A percentile compares a stretch with the other conserved stretches of the same genome.
Evolutionary conservation across 2,888 invertebrate genomes (phyloP).

Genomic region (Mythimna lalbum): DNA sequence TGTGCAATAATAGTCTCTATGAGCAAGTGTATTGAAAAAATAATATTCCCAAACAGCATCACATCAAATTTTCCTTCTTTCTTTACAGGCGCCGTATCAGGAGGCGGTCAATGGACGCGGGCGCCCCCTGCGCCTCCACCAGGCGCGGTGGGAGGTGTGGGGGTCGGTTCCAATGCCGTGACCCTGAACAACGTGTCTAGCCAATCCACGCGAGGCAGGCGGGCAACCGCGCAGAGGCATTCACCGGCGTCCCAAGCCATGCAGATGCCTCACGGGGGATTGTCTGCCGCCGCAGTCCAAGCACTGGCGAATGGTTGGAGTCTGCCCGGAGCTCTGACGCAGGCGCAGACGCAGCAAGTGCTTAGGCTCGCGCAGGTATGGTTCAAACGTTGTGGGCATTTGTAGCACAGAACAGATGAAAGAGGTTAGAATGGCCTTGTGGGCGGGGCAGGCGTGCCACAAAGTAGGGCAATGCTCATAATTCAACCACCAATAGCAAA

Average conservation of each 20-base stretch:
- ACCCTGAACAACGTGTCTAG: slow-evolving; percentile 71
- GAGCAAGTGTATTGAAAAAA: too few species aligned
- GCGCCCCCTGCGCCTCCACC: slow-evolving; percentile 94
- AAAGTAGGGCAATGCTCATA: too few species aligned
- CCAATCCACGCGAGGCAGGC: slow-evolving; percentile 81
- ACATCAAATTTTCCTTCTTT: slow-evolving; percentile 7
- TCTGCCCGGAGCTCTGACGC: slow-evolving; percentile 82
- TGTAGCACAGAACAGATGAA: too few species aligned
- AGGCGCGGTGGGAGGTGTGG: slow-evolving; percentile 74
- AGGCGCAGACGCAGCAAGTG: slow-evolving; percentile 89
- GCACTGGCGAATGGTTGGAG: slow-evolving; percentile 85
- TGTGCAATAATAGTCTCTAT: too few species aligned
- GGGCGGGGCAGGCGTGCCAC: too few species aligned
- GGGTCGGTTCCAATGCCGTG: slow-evolving; percentile 72
- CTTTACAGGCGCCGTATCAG: slow-evolving; percentile 78
- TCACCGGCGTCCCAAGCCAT: slow-evolving; percentile 78
- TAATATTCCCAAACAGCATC: neutral
- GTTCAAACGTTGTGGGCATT: too few species aligned
- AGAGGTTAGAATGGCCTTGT: too few species aligned
- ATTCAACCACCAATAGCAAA: too few species aligned
- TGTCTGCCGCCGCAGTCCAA: slow-evolving; percentile 85
- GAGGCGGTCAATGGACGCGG: slow-evolving; percentile 94
- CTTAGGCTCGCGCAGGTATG: slow-evolving; percentile 85
- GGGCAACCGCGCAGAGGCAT: slow-evolving; percentile 78
- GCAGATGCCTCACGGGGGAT: slow-evolving; percentile 84